phyloP scores from a whole-genome alignment of 2,888 invertebrate species.

The Lobophora halterata region DNA sequence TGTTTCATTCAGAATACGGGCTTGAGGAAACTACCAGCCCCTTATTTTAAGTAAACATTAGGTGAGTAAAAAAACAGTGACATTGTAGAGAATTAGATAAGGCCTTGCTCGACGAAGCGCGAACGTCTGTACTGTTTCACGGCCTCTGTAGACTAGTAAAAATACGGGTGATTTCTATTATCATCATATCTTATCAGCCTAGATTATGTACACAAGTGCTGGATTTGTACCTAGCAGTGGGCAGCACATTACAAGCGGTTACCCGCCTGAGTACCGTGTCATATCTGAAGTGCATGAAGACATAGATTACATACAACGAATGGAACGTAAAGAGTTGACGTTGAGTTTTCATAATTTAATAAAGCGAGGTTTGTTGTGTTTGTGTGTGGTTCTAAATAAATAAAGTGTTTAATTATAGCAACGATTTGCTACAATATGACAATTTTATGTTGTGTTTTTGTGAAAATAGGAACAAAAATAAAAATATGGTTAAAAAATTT shows the following conservation, averaged over 20 bases:
- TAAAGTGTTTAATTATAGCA: slow-evolving; percentile 18
- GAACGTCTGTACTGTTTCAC: slow-evolving; percentile 21
- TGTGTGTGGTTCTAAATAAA: slow-evolving; percentile 36
- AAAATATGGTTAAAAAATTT: too few relatives aligned
- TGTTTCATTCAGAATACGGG: slow-evolving; percentile 6
- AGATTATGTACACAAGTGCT: slow-evolving; percentile 77
- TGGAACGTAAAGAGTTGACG: slow-evolving; percentile 71
- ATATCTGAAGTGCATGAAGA: slow-evolving; percentile 38
- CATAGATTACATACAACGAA: slow-evolving; percentile 50
- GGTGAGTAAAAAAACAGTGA: slow-evolving; percentile 18
- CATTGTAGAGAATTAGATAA: slow-evolving; percentile 25
- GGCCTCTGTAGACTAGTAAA: slow-evolving; percentile 17
- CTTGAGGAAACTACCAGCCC: slow-evolving; percentile 5
- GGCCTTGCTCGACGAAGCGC: slow-evolving; percentile 32
- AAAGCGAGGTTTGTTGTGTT: slow-evolving; percentile 69
- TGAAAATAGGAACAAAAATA: slow-evolving; percentile 2
- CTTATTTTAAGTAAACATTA: slow-evolving; percentile 1
- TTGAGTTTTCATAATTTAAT: slow-evolving; percentile 76
- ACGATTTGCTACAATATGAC: too few relatives aligned
- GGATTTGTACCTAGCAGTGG: slow-evolving; percentile 64
- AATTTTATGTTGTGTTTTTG: slow-evolving; percentile 4
- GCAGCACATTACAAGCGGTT: slow-evolving; percentile 63
- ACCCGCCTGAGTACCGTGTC: slow-evolving; percentile 48
- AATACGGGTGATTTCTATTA: slow-evolving; percentile 38
- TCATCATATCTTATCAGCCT: slow-evolving; percentile 65